A percentile compares a stretch with the other conserved stretches of the same genome.
phyloP scores from a whole-genome alignment of 2,113 vertebrate species.

The Ptilorrhoa leucosticta region DNA sequence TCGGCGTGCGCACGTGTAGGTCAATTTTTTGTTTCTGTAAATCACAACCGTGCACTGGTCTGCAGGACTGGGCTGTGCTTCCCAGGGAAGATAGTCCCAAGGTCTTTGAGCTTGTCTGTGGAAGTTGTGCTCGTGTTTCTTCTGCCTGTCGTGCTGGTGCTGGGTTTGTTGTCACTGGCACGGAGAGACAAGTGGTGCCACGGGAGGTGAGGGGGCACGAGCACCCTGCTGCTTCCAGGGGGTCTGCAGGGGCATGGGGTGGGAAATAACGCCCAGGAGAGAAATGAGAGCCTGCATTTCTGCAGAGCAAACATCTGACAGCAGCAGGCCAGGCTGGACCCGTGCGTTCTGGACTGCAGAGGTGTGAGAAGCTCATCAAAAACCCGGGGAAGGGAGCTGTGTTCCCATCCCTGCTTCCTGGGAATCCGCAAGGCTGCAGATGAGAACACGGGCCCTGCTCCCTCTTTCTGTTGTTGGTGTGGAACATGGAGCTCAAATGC shows the following conservation, averaged over 20 bases:
- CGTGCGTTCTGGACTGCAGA: neutral
- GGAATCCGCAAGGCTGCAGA: neutral
- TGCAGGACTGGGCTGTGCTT: neutral
- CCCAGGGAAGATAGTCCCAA: neutral
- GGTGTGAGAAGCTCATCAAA: neutral
- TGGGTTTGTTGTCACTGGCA: neutral
- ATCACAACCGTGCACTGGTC: neutral
- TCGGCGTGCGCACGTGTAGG: accelerated
- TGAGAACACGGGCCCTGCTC: neutral
- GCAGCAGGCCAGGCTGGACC: neutral
- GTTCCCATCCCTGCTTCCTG: neutral
- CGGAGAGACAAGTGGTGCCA: neutral
- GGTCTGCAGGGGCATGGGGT: neutral
- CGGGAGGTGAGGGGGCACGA: neutral
- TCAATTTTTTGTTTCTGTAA: neutral
- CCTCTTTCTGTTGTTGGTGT: neutral
- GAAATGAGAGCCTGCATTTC: neutral
- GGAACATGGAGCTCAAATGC: neutral
- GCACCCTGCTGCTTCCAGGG: neutral
- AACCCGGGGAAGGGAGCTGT: neutral
- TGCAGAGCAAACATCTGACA: neutral
- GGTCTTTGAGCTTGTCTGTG: neutral
- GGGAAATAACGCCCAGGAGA: neutral
- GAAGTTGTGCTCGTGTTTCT: neutral
- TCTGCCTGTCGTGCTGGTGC: neutral